Evolutionary conservation across 37 sponge, comb jelly and placozoan species (phyloP).

Genomic region (Agelas oroides): DNA sequence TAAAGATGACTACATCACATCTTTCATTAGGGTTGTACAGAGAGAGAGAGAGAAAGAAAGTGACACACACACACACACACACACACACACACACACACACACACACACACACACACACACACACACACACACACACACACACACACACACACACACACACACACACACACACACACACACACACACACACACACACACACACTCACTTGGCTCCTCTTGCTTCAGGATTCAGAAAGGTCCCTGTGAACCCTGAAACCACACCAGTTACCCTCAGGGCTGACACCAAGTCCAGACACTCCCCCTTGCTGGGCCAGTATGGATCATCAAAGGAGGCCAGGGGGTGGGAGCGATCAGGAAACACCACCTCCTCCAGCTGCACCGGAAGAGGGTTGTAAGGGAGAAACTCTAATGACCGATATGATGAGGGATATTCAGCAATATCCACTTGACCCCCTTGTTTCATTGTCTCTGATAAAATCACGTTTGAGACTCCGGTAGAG

Average conservation of each 20-base stretch:
- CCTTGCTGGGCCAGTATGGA: conserved; percentile 82
- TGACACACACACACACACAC: too few species aligned
- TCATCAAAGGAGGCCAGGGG: conserved; percentile 64
- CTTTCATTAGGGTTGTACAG: too few species aligned
- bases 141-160: conserved; percentile 7
- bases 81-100: too few species aligned
- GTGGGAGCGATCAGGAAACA: conserved; percentile 45
- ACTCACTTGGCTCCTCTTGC: conserved; percentile 73
- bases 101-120: conserved; percentile 5
- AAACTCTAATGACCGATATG: conserved; percentile 42
- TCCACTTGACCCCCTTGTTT: too few species aligned
- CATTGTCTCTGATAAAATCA: too few species aligned
- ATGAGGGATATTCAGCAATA: conserved; percentile 3
- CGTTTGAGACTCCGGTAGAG: neutral
- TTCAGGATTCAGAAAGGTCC: conserved; percentile 78
- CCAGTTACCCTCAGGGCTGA: neutral
- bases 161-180: neutral
- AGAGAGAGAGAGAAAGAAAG: too few species aligned
- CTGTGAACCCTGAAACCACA: conserved; percentile 44
- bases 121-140: conserved; percentile 18
- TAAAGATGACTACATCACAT: too few species aligned
- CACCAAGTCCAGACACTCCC: conserved; percentile 63
- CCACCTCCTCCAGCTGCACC: conserved; percentile 46
- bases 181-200: conserved; percentile 25
- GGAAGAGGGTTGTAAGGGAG: conserved; percentile 61